Conservation (phyloP, 1,140 invertebrate species). For the Solen grandis region DNA sequence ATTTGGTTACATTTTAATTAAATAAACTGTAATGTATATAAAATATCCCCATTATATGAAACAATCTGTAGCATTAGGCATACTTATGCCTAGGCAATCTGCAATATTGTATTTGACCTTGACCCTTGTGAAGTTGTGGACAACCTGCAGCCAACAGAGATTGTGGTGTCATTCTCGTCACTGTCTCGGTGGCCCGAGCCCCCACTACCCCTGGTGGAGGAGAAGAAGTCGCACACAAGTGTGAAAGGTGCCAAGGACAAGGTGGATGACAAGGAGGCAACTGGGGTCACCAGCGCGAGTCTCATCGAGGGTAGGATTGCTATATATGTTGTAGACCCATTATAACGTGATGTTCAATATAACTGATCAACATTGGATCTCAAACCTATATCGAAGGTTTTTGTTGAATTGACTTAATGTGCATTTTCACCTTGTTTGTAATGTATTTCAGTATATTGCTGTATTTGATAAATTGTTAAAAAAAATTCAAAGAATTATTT, state of each 20-base stretch:
- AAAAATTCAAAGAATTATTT: too few relatives aligned
- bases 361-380: too few relatives aligned
- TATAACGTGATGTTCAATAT: background rate
- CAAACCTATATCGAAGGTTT: too few relatives aligned
- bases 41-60: too few relatives aligned
- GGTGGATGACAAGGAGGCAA: conserved; percentile 71
- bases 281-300: conserved; percentile 67
- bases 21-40: too few relatives aligned
- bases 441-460: too few relatives aligned
- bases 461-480: too few relatives aligned
- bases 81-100: too few relatives aligned
- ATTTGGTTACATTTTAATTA: too few relatives aligned
- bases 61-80: too few relatives aligned
- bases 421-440: too few relatives aligned
- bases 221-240: conserved; percentile 70
- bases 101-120: conserved; percentile 54
- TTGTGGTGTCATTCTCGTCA: conserved; percentile 77
- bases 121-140: conserved; percentile 75
- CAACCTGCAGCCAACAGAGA: conserved; percentile 77
- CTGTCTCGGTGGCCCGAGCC: conserved; percentile 78
- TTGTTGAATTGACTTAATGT: too few relatives aligned
- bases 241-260: conserved; percentile 65
- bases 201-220: conserved; percentile 63
- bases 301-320: conserved; percentile 66
- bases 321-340: background rate